Evolutionary conservation across 2,888 invertebrate genomes (phyloP), one percentile per base, ranked within the genome.

Genomic region (Eilema sororculum): DNA sequence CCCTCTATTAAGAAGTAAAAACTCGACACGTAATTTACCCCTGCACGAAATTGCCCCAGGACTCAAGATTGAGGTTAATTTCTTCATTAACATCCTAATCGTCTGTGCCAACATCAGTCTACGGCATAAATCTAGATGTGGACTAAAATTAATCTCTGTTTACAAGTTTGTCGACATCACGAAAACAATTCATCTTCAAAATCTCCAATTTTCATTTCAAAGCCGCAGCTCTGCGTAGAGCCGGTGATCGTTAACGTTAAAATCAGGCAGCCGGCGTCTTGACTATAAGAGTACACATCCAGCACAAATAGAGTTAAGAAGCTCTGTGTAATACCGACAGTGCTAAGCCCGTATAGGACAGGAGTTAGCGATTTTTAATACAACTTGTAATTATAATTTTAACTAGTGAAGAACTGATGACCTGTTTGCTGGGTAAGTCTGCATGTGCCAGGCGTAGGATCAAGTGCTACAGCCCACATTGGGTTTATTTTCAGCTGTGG

Each of bases 221-320:
- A 70, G 66, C 66, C 66, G 33, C 70, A 61, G 20, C 65, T 65
- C 16, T 69, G 52, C n/a, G 64, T 65, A 63, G 33, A 70, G 68
- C 63, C 61, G 20, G 72, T 68, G 62, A 66, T 71, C 66, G 71
- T 82, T 82, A 79, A 33, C 63, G 37, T 57, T 13, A 62, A 64
- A 69, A 69, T 69, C 69, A 76, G 69, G 63, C 74, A 70, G 71
- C 73, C 74, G 74, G 69, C 72, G 65, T 67, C 61, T 59, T 59
- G 22, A 61, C 68, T 71, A 71, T 67, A 69, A 33, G 28, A 77
- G 65, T 64, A 71, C 65, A 74, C 68, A 68, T 73, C 66, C 74
- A 67, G 67, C 58, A 67, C 67, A 71, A 78, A 76, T 71, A 74
- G 75, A 71, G 77, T 76, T 76, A 69, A 70, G 74, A 67, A 72